Conservation (phyloP, 2,113 vertebrate species). For the Rhizomys pruinosus region DNA sequence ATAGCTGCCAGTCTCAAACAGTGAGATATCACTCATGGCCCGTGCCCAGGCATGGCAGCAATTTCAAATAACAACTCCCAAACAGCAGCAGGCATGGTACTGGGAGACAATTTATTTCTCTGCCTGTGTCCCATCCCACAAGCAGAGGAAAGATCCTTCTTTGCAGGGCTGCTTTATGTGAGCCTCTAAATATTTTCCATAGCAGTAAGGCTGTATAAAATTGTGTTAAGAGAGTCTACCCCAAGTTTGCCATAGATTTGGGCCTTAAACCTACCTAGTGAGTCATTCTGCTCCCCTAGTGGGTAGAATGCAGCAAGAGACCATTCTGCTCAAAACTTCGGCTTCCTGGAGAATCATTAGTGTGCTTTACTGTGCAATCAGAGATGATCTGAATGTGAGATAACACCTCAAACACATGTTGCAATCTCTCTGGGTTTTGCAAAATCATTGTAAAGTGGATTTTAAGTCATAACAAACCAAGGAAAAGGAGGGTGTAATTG, state of each 20-base stretch:
- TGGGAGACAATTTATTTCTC: neutral
- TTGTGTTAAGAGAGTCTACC: neutral
- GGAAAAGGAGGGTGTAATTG: neutral
- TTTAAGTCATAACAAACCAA: neutral
- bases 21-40: neutral
- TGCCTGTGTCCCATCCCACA: neutral
- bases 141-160: neutral
- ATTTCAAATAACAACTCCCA: neutral
- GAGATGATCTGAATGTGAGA: neutral
- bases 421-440: slow-evolving; percentile 8
- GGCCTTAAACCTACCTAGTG: neutral
- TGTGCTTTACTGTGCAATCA: neutral
- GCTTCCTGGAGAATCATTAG: neutral
- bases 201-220: neutral
- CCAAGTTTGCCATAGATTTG: neutral
- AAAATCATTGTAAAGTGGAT: neutral
- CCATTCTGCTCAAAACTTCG: neutral
- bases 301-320: neutral
- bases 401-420: neutral
- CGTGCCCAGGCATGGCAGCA: neutral
- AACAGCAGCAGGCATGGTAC: neutral
- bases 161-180: neutral
- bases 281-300: neutral
- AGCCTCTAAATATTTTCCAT: neutral
- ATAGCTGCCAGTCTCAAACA: neutral